Conservation (phyloP, 2,888 invertebrate genomes). For the Molorchus minor region DNA sequence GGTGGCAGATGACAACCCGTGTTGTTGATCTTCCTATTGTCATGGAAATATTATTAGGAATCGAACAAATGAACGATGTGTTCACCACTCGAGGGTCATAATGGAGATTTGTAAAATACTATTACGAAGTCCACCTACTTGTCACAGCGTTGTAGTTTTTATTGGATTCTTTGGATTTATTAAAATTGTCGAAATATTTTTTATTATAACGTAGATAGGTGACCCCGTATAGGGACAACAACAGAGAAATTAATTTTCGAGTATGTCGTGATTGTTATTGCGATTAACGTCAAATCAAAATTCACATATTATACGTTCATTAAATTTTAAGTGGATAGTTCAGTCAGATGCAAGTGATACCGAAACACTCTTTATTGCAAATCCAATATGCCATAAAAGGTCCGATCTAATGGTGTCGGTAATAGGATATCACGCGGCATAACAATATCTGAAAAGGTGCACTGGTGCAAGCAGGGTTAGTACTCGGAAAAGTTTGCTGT, state of each 20-base stretch:
- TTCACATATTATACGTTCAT: slow-evolving; percentile 1
- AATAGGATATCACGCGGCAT: slow-evolving; percentile 18
- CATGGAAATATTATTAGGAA: slow-evolving; percentile 42
- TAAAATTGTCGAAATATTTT: neutral
- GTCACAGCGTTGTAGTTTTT: slow-evolving; percentile 4
- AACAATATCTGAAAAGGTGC: slow-evolving; percentile 12
- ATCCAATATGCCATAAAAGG: slow-evolving; percentile 9
- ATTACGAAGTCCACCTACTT: slow-evolving; percentile 27
- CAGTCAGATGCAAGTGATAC: neutral
- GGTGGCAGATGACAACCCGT: slow-evolving; percentile 43
- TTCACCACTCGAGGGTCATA: slow-evolving; percentile 37
- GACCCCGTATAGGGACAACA: too few species aligned
- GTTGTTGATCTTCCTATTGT: slow-evolving; percentile 44
- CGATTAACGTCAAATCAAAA: too few species aligned
- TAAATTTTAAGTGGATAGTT: neutral
- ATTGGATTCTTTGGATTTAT: slow-evolving; percentile 24
- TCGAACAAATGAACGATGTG: slow-evolving; percentile 31
- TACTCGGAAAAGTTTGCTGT: too few species aligned
- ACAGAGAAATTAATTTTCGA: too few species aligned
- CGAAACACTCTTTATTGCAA: slow-evolving; percentile 1
- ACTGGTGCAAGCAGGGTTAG: neutral
- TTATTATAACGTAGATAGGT: too few species aligned
- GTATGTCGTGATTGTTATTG: too few species aligned
- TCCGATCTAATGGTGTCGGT: slow-evolving; percentile 10
- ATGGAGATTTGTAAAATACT: slow-evolving; percentile 33